A percentile compares a stretch with the other conserved stretches of the same genome.
These are phyloP conservation scores for Rhopilema esculentum DNA, from an alignment of 30 jellyfish, hydroid and myxozoan genomes.

Conservation along the genomic window DNA sequence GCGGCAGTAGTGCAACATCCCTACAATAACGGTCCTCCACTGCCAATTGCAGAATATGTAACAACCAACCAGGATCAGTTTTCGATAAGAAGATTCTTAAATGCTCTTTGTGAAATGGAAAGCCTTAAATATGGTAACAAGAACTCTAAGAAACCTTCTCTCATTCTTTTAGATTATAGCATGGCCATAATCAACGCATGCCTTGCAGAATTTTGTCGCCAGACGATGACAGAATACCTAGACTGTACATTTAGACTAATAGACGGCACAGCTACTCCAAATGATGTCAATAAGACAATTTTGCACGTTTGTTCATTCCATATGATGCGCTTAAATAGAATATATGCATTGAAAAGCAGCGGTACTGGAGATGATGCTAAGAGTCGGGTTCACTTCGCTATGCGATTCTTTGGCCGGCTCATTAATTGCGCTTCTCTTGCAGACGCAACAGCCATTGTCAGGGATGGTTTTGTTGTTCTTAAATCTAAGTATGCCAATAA, in stretches of 20 bases:
- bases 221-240: neutral
- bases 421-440: neutral
- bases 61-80: no score
- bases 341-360: neutral
- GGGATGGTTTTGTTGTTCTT: neutral
- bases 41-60: no score
- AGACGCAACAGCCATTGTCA: neutral
- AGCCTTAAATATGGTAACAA: no score
- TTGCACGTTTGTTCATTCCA: neutral
- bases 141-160: no score
- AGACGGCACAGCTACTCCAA: neutral
- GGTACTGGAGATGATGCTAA: constrained; percentile 1
- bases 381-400: neutral
- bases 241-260: neutral
- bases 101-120: no score
- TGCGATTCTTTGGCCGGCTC: neutral
- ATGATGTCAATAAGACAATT: neutral
- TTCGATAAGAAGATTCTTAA: no score
- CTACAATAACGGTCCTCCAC: no score
- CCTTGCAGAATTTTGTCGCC: neutral
- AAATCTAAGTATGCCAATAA: neutral
- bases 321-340: neutral
- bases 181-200: no score
- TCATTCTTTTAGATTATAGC: no score
- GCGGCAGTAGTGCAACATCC: no score